These are phyloP conservation scores for Cephalotes varians DNA, from an alignment of 2,888 invertebrate genomes.

Conservation along the genomic window DNA sequence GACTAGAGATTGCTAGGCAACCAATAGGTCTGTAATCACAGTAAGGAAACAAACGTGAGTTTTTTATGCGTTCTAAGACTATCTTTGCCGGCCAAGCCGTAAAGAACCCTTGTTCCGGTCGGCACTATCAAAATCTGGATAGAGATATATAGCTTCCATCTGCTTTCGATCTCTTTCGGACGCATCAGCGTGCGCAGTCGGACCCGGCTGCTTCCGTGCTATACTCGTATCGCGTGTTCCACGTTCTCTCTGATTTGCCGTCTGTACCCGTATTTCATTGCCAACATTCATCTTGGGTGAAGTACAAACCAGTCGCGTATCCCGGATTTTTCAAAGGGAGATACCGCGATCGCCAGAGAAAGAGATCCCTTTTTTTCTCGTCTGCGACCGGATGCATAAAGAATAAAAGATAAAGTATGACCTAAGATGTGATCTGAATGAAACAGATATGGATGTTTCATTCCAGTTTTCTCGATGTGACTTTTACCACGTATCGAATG, in stretches of 20 bases:
- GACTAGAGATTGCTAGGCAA: too few relatives aligned
- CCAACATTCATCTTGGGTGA: conserved; percentile 26
- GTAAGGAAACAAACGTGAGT: neutral
- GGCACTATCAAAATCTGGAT: conserved; percentile 32
- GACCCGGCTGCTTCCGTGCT: conserved; percentile 7
- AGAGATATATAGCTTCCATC: conserved; percentile 38
- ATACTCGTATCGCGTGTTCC: conserved; percentile 19
- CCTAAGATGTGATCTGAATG: neutral
- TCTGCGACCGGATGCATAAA: conserved; percentile 24
- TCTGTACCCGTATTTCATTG: conserved; percentile 35
- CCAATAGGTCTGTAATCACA: neutral
- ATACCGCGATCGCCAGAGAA: neutral
- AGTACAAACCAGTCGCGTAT: conserved; percentile 18
- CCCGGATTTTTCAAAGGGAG: conserved; percentile 26
- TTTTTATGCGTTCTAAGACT: neutral
- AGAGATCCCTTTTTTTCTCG: conserved; percentile 1
- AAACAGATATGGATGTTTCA: neutral
- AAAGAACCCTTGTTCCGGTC: conserved; percentile 35
- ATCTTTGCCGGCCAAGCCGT: neutral
- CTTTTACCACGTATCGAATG: neutral
- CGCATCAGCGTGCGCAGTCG: conserved; percentile 14
- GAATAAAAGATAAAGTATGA: neutral
- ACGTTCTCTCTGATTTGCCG: conserved; percentile 20
- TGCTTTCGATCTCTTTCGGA: conserved; percentile 31
- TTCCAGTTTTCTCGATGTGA: neutral